Base-by-base conservation (phyloP, 2,113 vertebrate species). In the Elachura formosa region DNA sequence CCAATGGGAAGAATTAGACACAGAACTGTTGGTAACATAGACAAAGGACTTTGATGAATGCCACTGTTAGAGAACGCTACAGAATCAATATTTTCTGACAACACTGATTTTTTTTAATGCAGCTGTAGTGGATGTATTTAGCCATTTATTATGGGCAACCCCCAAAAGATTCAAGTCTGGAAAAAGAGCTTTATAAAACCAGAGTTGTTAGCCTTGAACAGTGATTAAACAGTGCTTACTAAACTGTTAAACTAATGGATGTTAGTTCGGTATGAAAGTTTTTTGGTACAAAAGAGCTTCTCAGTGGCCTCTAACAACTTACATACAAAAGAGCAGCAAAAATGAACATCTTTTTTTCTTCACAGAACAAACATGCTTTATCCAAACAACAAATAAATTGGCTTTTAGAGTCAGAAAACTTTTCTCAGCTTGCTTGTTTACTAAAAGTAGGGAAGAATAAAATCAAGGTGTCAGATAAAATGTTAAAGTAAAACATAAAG, bases 21-120 rank as follows among this genome's bases (percentile, higher is more conserved):
- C 10, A 77, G 79, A 91, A 75, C 16, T 55, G 64, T 78, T 84
- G 48, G 38, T 88, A 84, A 48, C 33, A 59, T 18, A 91, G 51
- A 94, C 82, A 96, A 94, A 96, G 59, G 55, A 19, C 43, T 94
- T 73, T 88, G 82, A 96, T 91, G 82, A 92, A 85, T 51, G 38
- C 18, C n/a, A 85, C 71, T 76, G 33, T 34, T 84, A 58, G 31
- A 78, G 56, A 91, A 92, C 0, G 0, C 22, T 63, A 84, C 21
- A 89, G 40, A 41, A 79, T 61, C 73, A 25, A 9, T 69, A 49
- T 93, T 64, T 96, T 73, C 46, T 93, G 55, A 80, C 28, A 24
- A 56, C 26, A 54, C 49, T 40, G 29, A 46, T 87, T 73, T 59
- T 90, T 79, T 87, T 94, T 26, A 38, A 69, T 63, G 63, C 56